Base-by-base conservation (phyloP, 30 jellyfish, hydroid and myxozoan species). In the Aurelia aurita complex sp. Pacific region DNA sequence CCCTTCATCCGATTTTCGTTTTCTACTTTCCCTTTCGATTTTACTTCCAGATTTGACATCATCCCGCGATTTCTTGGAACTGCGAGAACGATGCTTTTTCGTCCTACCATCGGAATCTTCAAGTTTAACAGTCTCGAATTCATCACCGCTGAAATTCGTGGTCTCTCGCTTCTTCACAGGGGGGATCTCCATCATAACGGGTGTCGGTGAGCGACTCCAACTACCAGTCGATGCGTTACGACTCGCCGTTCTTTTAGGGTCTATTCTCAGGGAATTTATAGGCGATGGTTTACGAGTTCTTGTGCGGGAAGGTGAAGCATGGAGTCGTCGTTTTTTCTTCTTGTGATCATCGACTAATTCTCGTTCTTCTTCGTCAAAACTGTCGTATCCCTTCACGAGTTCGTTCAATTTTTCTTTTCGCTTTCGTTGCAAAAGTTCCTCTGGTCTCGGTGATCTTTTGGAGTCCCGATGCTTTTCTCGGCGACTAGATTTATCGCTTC, bases 191-290 rank as follows among this genome's bases (percentile, higher is more conserved):
- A 38, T 69, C 70, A 2, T 2, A 14, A 38, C 76, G 23, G 93
- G 93, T 8, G 87, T 29, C n/a, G 93, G 93, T 10, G 93, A 84
- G 10, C 93, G 93, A 55, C 77, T 73, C 93, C 93, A 73, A 57
- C 76, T 79, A 16, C 64, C 80, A 57, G 52, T 43, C 4, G 78
- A 61, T 14, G 51, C 42, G 4, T 65, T 64, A 18, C 68, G 63
- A 16, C 55, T 32, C 23, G 18, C 61, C 11, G 71, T 3, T 16
- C 35, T 52, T 32, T 10, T 11, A 13, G 70, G 61, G 10, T 40
- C 73, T 64, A 70, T 60, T 70, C 78, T 54, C 72, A 10, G 38
- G 7, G 80, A 16, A 42, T n/a, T 50, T 23, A 46, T 75, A 51
- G 89, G 80, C 35, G 89, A 79, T 23, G 43, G 67, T 10, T 70